Conservation (phyloP, 2,113 vertebrate genomes). For the Psittacus erithacus region DNA sequence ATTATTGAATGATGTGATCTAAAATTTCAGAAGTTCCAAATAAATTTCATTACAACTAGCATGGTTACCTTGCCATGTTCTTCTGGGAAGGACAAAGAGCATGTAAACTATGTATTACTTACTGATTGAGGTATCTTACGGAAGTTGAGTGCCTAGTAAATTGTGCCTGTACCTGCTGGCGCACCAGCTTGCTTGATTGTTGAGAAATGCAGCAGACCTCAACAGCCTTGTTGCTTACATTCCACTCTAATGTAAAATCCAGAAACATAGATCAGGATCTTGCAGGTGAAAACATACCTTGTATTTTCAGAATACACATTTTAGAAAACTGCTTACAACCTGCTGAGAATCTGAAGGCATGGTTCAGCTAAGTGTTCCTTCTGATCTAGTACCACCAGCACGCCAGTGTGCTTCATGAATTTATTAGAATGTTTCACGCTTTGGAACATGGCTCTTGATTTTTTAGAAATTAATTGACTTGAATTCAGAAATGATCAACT, state of each 20-base stretch:
- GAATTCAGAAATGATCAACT: not conserved
- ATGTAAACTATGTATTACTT: not conserved
- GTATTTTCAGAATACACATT: not conserved
- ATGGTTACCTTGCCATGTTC: not conserved
- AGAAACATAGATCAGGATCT: not conserved
- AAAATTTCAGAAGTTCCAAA: constrained; percentile 50
- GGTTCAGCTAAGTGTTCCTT: not conserved
- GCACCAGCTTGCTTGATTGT: not conserved
- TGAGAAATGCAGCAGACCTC: not conserved
- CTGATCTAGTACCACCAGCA: not conserved
- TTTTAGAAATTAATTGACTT: not conserved
- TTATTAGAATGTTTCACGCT: not conserved
- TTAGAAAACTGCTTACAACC: not conserved
- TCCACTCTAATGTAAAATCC: not conserved
- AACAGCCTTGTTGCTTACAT: not conserved
- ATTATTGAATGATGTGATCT: constrained; percentile 38
- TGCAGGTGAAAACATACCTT: not conserved
- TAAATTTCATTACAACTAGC: not conserved
- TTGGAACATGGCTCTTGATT: not conserved
- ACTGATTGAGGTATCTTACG: not conserved
- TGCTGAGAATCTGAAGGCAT: not conserved
- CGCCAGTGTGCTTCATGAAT: not conserved
- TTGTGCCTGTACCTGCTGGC: not conserved
- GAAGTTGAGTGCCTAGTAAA: not conserved
- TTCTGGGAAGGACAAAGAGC: not conserved